Evolutionary conservation across 1,140 invertebrate genomes (phyloP), one percentile per base, ranked within the genome.

Genomic region (Drosophila chauvacae): DNA sequence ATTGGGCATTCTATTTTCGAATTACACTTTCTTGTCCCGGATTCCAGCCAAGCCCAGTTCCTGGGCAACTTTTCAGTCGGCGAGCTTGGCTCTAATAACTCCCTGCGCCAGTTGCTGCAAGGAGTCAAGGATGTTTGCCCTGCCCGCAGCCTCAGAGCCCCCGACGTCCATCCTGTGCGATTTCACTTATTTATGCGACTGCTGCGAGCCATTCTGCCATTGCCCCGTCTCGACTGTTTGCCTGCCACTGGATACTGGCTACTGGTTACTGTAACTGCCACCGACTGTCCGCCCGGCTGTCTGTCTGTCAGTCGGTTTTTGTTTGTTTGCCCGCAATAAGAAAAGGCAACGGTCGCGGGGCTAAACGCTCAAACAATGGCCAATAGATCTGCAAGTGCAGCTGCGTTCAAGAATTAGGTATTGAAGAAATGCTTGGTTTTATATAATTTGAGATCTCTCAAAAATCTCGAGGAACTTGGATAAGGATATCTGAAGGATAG

Each of bases 141-240:
- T 47, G 61, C 61, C 14, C 44, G 42, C 65, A 75, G 63, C 79
- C 61, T 56, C 59, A 45, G 57, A 60, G 69, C 47, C 64, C 60
- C 44, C 26, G 26, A 64, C 44, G 48, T 45, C 30, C 64, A 48
- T 68, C 44, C 59, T 68, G 63, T 72, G 45, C 53, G 39, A 62
- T 71, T 61, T 62, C 48, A 70, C 50, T 86, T 86, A 86, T 86
- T 88, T 86, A 86, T 87, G 84, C 56, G 75, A 55, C 41, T 72
- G 65, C 57, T 57, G 50, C 51, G 65, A 35, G 59, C 45, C 28
- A 33, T 28, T 48, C 57, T 51, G 37, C 45, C 64, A 47, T 41
- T 63, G 44, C 45, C 35, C 35, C 45, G 14, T 51, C 61, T 39
- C 64, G 41, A 80, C 71, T 63, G 58, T 71, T 69, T 61, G 65